Evolutionary conservation across 2,797 vertebrate species (phyloP).

Genomic region (Numenius phaeopus): DNA sequence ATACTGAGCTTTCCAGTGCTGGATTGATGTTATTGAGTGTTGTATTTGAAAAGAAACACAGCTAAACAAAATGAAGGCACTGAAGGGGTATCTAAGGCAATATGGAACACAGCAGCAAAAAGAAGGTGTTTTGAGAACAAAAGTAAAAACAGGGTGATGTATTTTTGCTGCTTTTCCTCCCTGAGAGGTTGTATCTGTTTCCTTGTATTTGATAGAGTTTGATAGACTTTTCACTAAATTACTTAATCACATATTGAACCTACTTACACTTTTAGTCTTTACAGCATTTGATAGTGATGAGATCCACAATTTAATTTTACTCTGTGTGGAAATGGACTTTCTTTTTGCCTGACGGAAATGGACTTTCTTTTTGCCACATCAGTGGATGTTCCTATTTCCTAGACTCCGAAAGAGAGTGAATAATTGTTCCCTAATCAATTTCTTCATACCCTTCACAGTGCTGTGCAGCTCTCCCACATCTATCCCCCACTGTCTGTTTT

Average conservation of each 20-base stretch:
- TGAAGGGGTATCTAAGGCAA: not conserved
- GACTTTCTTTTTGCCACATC: not conserved
- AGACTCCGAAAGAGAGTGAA: not conserved
- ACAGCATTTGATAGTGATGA: not conserved
- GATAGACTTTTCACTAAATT: not conserved
- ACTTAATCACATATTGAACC: not conserved
- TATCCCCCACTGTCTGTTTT: not conserved
- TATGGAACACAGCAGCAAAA: not conserved
- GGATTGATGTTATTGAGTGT: not conserved
- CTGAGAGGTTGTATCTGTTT: not conserved
- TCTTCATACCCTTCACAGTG: not conserved
- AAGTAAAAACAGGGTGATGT: not conserved
- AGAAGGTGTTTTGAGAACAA: not conserved
- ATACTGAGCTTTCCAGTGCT: not conserved
- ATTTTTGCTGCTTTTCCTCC: not conserved
- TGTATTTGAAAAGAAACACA: not conserved
- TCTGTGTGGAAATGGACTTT: not conserved
- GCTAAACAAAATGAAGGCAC: not conserved
- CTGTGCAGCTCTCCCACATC: not conserved
- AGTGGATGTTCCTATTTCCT: not conserved
- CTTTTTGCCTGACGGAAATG: not conserved
- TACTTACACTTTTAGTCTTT: not conserved
- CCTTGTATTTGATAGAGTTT: not conserved
- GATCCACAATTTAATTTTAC: not conserved
- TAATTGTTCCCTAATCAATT: not conserved